Conservation (phyloP, 2,113 vertebrate genomes). For the Melanotaenia duboulayi region DNA sequence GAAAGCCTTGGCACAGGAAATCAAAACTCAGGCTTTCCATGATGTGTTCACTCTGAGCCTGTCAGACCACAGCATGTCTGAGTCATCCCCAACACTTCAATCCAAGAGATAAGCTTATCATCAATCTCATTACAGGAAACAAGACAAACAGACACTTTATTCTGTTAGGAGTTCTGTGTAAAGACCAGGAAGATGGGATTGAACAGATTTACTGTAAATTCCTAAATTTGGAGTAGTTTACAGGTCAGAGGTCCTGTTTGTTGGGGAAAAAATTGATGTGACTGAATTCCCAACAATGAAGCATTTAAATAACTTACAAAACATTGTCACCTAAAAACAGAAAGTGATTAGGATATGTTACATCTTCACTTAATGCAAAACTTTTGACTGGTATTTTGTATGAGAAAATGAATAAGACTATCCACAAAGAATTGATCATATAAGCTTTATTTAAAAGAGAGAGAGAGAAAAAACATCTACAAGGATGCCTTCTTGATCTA, state of each 20-base stretch:
- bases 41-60: slow-evolving; percentile 48
- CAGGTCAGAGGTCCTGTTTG: not conserved
- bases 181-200: slow-evolving; percentile 10
- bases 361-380: too few species aligned
- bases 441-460: too few species aligned
- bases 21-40: slow-evolving; percentile 40
- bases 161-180: not conserved
- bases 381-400: too few species aligned
- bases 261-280: not conserved
- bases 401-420: too few species aligned
- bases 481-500: too few species aligned
- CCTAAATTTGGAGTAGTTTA: not conserved
- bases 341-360: too few species aligned
- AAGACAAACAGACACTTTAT: slow-evolving; percentile 8
- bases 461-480: too few species aligned
- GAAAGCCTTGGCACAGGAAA: slow-evolving; percentile 35
- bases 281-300: too few species aligned
- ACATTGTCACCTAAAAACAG: too few species aligned
- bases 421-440: too few species aligned
- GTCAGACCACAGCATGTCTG: slow-evolving; percentile 40
- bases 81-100: slow-evolving; percentile 56
- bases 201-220: not conserved
- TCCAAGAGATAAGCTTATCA: slow-evolving; percentile 42
- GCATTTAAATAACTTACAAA: too few species aligned
- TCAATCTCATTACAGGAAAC: slow-evolving; percentile 39